phyloP scores from a whole-genome alignment of 2,113 vertebrate genomes.

The Anolis carolinensis region DNA sequence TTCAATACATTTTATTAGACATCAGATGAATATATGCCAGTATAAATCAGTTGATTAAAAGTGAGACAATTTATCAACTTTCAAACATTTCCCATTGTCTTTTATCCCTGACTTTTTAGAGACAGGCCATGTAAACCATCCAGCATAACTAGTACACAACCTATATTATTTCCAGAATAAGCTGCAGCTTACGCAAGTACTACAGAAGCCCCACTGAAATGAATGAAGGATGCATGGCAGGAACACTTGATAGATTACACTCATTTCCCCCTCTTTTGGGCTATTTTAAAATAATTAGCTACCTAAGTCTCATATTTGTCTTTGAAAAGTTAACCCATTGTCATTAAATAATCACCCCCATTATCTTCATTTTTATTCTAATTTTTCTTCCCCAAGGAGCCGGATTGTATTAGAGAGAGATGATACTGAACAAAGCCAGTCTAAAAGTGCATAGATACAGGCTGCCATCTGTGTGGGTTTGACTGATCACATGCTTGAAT shows the following conservation, averaged over 20 bases:
- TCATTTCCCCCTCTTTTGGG: not conserved
- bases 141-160: not conserved
- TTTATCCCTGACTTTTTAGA: not conserved
- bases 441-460: not conserved
- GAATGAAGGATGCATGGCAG: not conserved
- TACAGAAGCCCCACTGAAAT: not conserved
- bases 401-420: not conserved
- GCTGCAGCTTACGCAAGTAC: not conserved
- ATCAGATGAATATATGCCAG: not conserved
- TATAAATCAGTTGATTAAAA: not conserved
- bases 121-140: not conserved
- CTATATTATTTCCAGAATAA: not conserved
- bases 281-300: not conserved
- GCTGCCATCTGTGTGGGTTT: constrained; percentile 44
- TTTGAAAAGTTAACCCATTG: constrained; percentile 7
- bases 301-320: not conserved
- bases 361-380: constrained; percentile 30
- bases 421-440: constrained; percentile 18
- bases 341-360: not conserved
- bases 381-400: not conserved
- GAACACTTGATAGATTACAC: not conserved
- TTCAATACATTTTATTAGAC: not conserved
- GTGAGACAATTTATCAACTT: not conserved
- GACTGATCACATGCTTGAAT: constrained; percentile 52
- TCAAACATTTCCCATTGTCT: not conserved